These are phyloP conservation scores for Drosophila macrospina DNA, from an alignment of 2,888 invertebrate genomes.

Conservation along the genomic window DNA sequence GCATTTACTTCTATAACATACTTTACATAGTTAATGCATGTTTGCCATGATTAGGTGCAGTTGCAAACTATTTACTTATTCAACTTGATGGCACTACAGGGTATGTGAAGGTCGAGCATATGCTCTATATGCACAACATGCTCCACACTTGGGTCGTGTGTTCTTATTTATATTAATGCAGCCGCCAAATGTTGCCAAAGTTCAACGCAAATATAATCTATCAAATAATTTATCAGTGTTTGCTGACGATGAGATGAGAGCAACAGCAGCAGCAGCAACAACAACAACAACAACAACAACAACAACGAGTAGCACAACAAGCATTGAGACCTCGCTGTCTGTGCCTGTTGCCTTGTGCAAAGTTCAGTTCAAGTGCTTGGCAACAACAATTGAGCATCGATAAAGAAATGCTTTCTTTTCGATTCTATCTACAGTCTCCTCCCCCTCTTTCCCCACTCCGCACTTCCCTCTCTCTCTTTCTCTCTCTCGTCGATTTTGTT, in stretches of 20 bases:
- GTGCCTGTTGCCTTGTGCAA: conserved; percentile 55
- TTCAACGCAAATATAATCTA: conserved; percentile 81
- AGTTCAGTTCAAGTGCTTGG: conserved; percentile 57
- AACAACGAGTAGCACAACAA: conserved; percentile 21
- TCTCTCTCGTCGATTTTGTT: not conserved
- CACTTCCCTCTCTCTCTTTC: not conserved
- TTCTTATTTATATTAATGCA: conserved; percentile 61
- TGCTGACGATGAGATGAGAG: conserved; percentile 66
- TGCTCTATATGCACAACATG: conserved; percentile 13
- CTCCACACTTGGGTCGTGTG: conserved; percentile 47
- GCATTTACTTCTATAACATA: not conserved
- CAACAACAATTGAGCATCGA: conserved; percentile 41
- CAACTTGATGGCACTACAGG: not conserved
- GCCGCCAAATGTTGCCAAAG: conserved; percentile 68
- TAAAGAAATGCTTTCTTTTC: conserved; percentile 63
- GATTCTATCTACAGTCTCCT: conserved; percentile 14
- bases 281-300: conserved; percentile 9
- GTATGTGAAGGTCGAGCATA: conserved; percentile 18
- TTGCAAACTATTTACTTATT: not conserved
- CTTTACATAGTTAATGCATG: not conserved
- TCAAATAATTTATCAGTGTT: conserved; percentile 80
- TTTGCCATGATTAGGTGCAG: not conserved
- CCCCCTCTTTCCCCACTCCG: not conserved
- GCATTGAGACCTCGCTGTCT: conserved; percentile 64
- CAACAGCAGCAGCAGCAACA: conserved; percentile 19